A percentile compares a stretch with the other conserved stretches of the same genome.
Conservation (phyloP, 2,113 vertebrate genomes). For the Cygnus buccinator region DNA sequence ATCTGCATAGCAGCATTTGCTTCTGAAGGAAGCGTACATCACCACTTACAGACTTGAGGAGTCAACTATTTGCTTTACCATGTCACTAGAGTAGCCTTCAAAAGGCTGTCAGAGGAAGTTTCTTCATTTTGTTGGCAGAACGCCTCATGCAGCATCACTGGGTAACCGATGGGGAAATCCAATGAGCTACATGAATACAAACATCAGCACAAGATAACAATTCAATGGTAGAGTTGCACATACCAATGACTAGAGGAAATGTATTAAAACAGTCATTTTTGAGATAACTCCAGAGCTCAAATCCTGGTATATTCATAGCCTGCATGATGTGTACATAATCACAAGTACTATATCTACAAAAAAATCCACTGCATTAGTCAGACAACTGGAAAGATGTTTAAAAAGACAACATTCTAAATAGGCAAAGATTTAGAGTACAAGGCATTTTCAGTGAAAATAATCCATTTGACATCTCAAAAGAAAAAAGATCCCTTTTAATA, state of each 20-base stretch:
- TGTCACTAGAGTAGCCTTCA: background rate
- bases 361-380: background rate
- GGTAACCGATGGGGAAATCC: background rate
- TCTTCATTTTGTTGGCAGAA: slow-evolving; percentile 19
- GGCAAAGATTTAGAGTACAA: background rate
- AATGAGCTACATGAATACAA: background rate
- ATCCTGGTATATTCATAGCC: background rate
- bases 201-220: slow-evolving; percentile 13
- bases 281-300: background rate
- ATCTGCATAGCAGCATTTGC: background rate
- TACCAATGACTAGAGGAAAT: background rate
- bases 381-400: background rate
- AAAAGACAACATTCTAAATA: background rate
- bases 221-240: background rate
- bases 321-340: background rate
- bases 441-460: background rate
- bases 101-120: background rate
- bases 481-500: background rate
- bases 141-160: background rate
- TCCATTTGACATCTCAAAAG: background rate
- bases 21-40: background rate
- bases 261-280: background rate
- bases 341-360: background rate
- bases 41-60: background rate
- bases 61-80: background rate